Percentiles rank a stretch among this genome's conserved stretches.
phyloP scores from a whole-genome alignment of 2,888 invertebrate genomes.

The Apodemia mormo region DNA sequence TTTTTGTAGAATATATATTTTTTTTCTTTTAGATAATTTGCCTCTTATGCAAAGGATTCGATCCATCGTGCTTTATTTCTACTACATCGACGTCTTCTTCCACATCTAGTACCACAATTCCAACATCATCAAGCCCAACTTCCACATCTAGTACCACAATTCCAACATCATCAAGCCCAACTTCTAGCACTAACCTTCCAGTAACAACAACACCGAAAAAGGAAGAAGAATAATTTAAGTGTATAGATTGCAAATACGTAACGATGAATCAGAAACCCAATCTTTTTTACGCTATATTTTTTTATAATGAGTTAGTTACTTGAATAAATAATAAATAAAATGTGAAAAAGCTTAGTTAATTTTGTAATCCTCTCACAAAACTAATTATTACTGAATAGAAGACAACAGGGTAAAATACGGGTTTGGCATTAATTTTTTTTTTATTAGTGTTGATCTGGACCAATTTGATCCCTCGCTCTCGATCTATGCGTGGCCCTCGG shows the following conservation, averaged over 20 bases:
- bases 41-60: slow-evolving; percentile 51
- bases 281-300: too few species aligned
- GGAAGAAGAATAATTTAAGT: background rate
- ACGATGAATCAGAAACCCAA: background rate
- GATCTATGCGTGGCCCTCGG: too few species aligned
- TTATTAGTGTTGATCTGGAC: too few species aligned
- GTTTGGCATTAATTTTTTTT: too few species aligned
- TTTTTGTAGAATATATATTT: background rate
- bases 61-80: slow-evolving; percentile 40
- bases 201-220: slow-evolving; percentile 24
- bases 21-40: slow-evolving; percentile 48
- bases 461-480: too few species aligned
- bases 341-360: too few species aligned
- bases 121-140: slow-evolving; percentile 31
- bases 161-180: slow-evolving; percentile 25
- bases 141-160: slow-evolving; percentile 31
- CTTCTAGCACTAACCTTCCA: slow-evolving; percentile 31
- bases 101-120: slow-evolving; percentile 27
- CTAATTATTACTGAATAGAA: too few species aligned
- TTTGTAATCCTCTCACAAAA: too few species aligned
- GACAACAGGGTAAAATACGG: too few species aligned
- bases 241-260: background rate
- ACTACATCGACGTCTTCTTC: slow-evolving; percentile 31
- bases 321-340: too few species aligned
- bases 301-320: too few species aligned